Evolutionary conservation across 1,140 invertebrate species (phyloP).

Genomic region (Drosophila sechellia): DNA sequence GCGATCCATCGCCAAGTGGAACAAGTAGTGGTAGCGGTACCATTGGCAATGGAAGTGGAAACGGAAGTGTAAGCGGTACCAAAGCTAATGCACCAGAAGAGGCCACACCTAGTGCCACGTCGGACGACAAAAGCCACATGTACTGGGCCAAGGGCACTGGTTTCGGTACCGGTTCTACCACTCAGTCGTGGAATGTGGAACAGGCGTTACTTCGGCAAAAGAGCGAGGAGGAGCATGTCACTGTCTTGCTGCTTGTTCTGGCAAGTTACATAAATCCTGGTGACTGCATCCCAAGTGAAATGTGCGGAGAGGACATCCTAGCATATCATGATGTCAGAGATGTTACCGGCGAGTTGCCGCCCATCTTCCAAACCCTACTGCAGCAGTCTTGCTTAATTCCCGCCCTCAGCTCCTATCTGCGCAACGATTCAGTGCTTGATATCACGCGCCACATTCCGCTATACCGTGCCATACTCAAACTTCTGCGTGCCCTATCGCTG

Average conservation of each 20-base stretch:
- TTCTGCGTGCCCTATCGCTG: conserved; percentile 92
- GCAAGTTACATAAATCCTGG: conserved; percentile 94
- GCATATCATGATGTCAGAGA: conserved; percentile 77
- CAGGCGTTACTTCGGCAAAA: conserved; percentile 94
- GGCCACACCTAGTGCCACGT: conserved; percentile 60
- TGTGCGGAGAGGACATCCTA: conserved; percentile 82
- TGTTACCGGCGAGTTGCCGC: conserved; percentile 86
- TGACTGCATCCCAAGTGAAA: conserved; percentile 86
- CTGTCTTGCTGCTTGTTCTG: conserved; percentile 91
- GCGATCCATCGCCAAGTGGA: conserved; percentile 49
- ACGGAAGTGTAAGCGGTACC: conserved; percentile 13
- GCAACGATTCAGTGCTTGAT: conserved; percentile 97
- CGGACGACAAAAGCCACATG: conserved; percentile 92
- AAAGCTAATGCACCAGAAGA: conserved; percentile 48
- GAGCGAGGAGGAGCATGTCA: conserved; percentile 97
- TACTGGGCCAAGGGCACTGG: conserved; percentile 98
- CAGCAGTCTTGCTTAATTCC: conserved; percentile 93
- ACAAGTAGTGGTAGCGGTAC: conserved; percentile 54
- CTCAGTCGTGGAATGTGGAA: conserved; percentile 98
- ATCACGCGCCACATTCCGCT: conserved; percentile 97
- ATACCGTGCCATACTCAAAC: conserved; percentile 92
- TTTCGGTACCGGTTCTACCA: conserved; percentile 97
- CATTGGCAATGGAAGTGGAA: conserved; percentile 7
- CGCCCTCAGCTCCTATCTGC: conserved; percentile 94
- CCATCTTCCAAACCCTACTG: conserved; percentile 90